A percentile compares a stretch with the other conserved stretches of the same genome.
Evolutionary conservation across 2,113 vertebrate genomes (phyloP).

Genomic region (Picathartes gymnocephalus): DNA sequence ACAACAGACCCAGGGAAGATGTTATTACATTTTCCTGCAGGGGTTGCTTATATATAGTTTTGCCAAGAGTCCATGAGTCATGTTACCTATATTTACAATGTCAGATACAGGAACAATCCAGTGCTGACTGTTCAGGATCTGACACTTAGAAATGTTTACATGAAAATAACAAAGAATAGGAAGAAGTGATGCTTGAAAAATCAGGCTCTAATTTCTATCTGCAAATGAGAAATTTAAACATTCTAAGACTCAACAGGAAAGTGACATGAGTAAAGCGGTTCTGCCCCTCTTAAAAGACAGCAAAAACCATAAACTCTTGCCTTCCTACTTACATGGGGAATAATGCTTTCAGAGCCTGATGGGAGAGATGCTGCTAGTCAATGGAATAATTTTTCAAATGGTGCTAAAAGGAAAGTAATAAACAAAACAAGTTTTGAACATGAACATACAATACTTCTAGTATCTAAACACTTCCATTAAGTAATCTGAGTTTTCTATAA

Average conservation of each 20-base stretch:
- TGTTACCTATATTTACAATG: not conserved
- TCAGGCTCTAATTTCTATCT: not conserved
- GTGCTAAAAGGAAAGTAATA: constrained; percentile 2
- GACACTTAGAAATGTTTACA: not conserved
- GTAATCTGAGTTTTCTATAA: not conserved
- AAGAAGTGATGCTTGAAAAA: not conserved
- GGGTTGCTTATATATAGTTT: not conserved
- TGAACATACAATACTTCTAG: not conserved
- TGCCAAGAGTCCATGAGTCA: not conserved
- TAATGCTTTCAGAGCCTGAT: not conserved
- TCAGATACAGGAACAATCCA: not conserved
- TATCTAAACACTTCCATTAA: not conserved
- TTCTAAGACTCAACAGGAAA: not conserved
- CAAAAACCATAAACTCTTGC: not conserved
- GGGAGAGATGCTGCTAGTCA: not conserved
- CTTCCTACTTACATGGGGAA: not conserved
- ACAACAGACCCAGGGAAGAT: not conserved
- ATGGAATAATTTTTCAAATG: not conserved
- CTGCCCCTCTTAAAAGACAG: not conserved
- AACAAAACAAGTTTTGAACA: not conserved
- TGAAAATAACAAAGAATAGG: not conserved
- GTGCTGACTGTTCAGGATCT: not conserved
- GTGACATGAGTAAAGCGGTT: not conserved
- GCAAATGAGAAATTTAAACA: not conserved
- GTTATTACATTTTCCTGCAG: not conserved